Conservation (phyloP, 2,888 invertebrate genomes). For the Octonoba sinensis region DNA sequence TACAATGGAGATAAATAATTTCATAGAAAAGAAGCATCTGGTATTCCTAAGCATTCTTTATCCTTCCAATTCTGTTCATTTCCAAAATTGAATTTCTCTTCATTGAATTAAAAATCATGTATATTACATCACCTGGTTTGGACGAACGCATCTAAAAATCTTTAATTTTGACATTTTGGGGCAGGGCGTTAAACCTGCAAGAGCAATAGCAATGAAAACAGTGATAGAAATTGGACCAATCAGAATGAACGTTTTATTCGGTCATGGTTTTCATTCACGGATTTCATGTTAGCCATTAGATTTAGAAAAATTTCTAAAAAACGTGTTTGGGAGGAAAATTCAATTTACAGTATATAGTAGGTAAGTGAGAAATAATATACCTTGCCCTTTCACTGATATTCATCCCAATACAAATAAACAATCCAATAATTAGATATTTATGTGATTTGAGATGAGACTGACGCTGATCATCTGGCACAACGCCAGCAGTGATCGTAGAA, state of each 20-base stretch:
- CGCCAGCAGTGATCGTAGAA: constrained; percentile 62
- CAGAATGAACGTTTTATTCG: constrained; percentile 66
- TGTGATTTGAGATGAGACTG: constrained; percentile 58
- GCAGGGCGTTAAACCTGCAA: constrained; percentile 60
- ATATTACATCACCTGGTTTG: too few species aligned
- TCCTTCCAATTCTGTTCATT: too few species aligned
- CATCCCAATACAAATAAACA: background rate
- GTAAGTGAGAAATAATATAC: constrained; percentile 38
- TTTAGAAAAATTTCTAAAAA: constrained; percentile 49
- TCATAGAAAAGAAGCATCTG: too few species aligned
- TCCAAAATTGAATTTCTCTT: too few species aligned
- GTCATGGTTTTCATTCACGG: constrained; percentile 64
- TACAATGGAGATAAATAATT: too few species aligned
- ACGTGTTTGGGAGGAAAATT: constrained; percentile 58
- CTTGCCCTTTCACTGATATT: background rate
- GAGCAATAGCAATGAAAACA: constrained; percentile 47
- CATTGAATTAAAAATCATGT: too few species aligned
- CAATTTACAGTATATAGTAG: constrained; percentile 30
- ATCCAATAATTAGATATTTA: constrained; percentile 32
- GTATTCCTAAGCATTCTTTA: too few species aligned
- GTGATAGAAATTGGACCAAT: constrained; percentile 62
- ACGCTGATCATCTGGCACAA: constrained; percentile 63
- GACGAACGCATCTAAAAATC: background rate
- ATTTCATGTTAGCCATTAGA: constrained; percentile 59
- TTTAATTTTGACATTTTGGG: constrained; percentile 9